These are phyloP conservation scores for Hermetia illucens DNA, from an alignment of 1,140 invertebrate genomes.

Conservation along the genomic window DNA sequence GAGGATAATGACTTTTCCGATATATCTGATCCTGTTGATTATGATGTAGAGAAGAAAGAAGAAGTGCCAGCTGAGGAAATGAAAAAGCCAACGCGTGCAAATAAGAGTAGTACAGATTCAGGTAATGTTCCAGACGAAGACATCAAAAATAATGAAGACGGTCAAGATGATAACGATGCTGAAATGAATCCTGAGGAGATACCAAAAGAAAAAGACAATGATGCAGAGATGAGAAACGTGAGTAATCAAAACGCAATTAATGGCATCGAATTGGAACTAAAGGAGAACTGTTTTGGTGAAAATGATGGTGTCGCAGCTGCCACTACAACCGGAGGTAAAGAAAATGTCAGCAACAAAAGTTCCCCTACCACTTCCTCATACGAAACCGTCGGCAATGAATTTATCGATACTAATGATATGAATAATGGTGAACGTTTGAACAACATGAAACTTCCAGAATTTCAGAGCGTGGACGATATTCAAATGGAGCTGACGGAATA, in stretches of 20 bases:
- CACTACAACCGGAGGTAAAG: constrained; percentile 1
- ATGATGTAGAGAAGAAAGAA: constrained; percentile 32
- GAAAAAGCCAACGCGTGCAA: constrained; percentile 18
- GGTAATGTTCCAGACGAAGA: constrained; percentile 31
- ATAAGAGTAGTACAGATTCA: constrained; percentile 31
- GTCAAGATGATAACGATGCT: constrained; percentile 13
- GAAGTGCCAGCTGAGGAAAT: constrained; percentile 4
- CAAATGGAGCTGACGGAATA: constrained; percentile 13
- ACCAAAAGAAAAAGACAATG: constrained; percentile 12
- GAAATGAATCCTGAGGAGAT: constrained; percentile 10
- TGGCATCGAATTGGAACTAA: not conserved
- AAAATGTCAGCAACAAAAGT: constrained; percentile 14
- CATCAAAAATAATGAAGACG: constrained; percentile 29
- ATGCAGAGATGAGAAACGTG: constrained; percentile 1
- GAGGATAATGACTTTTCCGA: constrained; percentile 30
- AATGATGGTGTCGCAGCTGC: constrained; percentile 9
- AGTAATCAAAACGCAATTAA: not conserved
- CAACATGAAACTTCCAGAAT: constrained; percentile 23
- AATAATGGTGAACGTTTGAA: constrained; percentile 3
- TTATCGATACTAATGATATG: constrained; percentile 9
- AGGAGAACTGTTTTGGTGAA: constrained; percentile 1
- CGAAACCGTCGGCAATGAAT: constrained; percentile 29
- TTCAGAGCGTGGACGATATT: constrained; percentile 23
- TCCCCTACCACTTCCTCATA: constrained; percentile 26
- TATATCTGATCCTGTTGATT: constrained; percentile 26